Evolutionary conservation across 2,113 vertebrate genomes (phyloP), one percentile per base, ranked within the genome.

Genomic region (Oryzias woworae): DNA sequence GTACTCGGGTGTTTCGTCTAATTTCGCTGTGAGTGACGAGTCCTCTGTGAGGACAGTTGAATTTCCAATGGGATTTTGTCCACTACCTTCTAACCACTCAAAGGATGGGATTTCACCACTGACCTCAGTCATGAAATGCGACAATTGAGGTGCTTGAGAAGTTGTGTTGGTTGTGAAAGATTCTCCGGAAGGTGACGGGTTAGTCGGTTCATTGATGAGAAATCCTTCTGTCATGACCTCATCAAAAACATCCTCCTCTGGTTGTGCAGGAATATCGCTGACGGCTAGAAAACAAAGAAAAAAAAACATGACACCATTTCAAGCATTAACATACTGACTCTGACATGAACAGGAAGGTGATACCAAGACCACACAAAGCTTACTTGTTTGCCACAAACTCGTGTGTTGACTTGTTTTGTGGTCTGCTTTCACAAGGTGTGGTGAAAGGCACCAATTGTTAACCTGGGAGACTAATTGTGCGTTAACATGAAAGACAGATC

Each of bases 361-460:
- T 54, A 59, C 47, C 53, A 26, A n/a, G 16, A 50, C 20, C 13
- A 49, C 22, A 53, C 36, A 65, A 48, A 14, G 49, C 15, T 64
- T 49, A 62, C 0, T 14, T 61, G 47, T 67, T 63, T 55, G 12
- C 14, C 42, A 47, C 14, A 44, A 41, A 53, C 41, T 62, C 80
- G 52, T 84, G 87, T 86, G 60, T 69, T 45, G 78, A 80, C 81
- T 69, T 81, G 85, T 62, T 62, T 22, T 20, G 46, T 14, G 18
- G 14, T 55, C 20, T 24, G 5, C 69, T 81, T 75, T 56, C 55
- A 61, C 52, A 41, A 77, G 79, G 80, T 58, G 76, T 71, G 77
- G 70, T 55, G 26, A 51, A 56, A 50, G 36, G 51, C 42, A 20
- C 41, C 69, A 80, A 84, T 79, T 45, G 88, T 85, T 87, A 83